phyloP scores from a whole-genome alignment of 2,797 vertebrate species.

The Caiman crocodilus region DNA sequence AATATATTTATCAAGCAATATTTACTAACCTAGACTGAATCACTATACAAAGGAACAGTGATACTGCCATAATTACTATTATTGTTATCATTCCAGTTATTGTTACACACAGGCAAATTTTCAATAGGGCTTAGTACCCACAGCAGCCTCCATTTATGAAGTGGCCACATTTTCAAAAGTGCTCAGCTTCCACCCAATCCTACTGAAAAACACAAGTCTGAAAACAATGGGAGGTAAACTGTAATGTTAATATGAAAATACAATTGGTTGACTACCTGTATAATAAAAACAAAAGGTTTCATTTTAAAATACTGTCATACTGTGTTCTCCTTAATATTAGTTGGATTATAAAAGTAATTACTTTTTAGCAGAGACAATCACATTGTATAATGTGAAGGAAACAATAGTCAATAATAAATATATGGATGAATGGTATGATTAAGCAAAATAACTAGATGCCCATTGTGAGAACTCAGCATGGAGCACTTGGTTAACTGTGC shows the following conservation, averaged over 20 bases:
- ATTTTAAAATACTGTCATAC: conserved; percentile 14
- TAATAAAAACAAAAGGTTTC: conserved; percentile 9
- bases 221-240: not conserved
- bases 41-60: not conserved
- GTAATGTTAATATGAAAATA: conserved; percentile 22
- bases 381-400: not conserved
- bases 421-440: not conserved
- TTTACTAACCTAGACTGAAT: not conserved
- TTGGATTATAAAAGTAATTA: not conserved
- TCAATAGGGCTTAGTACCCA: not conserved
- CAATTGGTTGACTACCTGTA: not conserved
- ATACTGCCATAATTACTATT: not conserved
- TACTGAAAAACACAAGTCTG: not conserved
- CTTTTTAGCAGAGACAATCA: not conserved
- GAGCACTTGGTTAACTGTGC: not conserved
- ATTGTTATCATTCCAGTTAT: not conserved
- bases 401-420: not conserved
- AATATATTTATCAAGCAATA: not conserved
- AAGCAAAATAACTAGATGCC: not conserved
- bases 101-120: not conserved
- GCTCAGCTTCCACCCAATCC: not conserved
- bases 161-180: not conserved
- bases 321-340: conserved; percentile 7
- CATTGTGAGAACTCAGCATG: not conserved
- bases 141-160: not conserved